Evolutionary conservation across 2,113 vertebrate species (phyloP).

Genomic region (Marmota monax): DNA sequence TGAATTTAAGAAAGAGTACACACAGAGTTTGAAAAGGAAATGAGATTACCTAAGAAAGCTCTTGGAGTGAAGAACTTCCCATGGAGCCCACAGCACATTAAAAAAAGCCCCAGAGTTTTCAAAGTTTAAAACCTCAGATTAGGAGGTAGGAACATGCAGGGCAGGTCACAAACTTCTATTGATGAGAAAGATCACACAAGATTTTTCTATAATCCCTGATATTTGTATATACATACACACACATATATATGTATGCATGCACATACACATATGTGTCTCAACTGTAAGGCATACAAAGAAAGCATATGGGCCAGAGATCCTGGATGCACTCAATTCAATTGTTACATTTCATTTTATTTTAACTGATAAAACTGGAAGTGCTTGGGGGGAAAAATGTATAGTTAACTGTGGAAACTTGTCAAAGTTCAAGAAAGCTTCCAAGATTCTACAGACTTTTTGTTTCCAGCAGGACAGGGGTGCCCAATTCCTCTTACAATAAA

Average conservation of each 20-base stretch:
- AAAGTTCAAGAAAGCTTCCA: slow-evolving; percentile 44
- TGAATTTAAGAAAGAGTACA: slow-evolving; percentile 9
- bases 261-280: neutral
- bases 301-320: neutral
- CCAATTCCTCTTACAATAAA: slow-evolving; percentile 24
- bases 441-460: neutral
- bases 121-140: slow-evolving; percentile 12
- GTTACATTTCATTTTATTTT: slow-evolving; percentile 55
- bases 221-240: neutral
- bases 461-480: neutral
- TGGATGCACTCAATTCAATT: neutral
- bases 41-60: neutral
- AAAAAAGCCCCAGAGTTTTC: neutral
- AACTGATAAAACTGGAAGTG: slow-evolving; percentile 62
- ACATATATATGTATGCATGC: too few relatives aligned
- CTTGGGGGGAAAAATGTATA: neutral
- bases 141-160: too few relatives aligned
- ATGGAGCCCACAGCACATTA: neutral
- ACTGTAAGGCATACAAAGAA: neutral
- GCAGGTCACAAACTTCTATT: neutral
- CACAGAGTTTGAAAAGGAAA: slow-evolving; percentile 54
- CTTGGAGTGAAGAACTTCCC: neutral
- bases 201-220: slow-evolving; percentile 4
- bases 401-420: slow-evolving; percentile 44
- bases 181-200: neutral